Conservation (phyloP, 1,140 invertebrate species). For the Megalonaias nervosa region DNA sequence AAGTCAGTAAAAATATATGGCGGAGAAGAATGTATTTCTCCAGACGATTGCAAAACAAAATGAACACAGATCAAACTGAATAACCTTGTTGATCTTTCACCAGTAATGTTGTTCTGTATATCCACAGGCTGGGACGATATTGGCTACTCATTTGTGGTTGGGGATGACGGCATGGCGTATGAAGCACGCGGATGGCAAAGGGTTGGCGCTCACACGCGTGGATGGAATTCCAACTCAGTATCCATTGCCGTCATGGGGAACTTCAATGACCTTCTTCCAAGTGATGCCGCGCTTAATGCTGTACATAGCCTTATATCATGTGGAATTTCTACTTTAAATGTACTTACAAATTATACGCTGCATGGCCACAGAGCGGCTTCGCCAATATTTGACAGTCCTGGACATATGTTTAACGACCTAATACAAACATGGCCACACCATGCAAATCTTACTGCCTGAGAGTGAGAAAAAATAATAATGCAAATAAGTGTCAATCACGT, state of each 20-base stretch:
- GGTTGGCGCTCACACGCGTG: slow-evolving; percentile 67
- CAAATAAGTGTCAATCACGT: no score
- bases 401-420: slow-evolving; percentile 69
- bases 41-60: no score
- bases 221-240: slow-evolving; percentile 79
- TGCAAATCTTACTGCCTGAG: no score
- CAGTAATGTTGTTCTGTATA: no score
- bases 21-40: no score
- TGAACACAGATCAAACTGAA: no score
- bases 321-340: slow-evolving; percentile 9
- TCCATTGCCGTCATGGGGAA: slow-evolving; percentile 76
- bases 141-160: slow-evolving; percentile 58
- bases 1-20: no score
- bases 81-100: no score
- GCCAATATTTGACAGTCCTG: slow-evolving; percentile 30
- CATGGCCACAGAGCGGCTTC: slow-evolving; percentile 32
- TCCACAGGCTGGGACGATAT: slow-evolving; percentile 45
- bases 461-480: no score
- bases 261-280: slow-evolving; percentile 26
- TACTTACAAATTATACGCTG: slow-evolving; percentile 24
- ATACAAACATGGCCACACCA: slow-evolving; percentile 73
- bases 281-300: slow-evolving; percentile 18
- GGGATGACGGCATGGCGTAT: slow-evolving; percentile 56
- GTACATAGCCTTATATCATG: slow-evolving; percentile 30
- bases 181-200: slow-evolving; percentile 52